phyloP scores from a whole-genome alignment of 2,797 vertebrate genomes.

The Notamacropus eugenii region DNA sequence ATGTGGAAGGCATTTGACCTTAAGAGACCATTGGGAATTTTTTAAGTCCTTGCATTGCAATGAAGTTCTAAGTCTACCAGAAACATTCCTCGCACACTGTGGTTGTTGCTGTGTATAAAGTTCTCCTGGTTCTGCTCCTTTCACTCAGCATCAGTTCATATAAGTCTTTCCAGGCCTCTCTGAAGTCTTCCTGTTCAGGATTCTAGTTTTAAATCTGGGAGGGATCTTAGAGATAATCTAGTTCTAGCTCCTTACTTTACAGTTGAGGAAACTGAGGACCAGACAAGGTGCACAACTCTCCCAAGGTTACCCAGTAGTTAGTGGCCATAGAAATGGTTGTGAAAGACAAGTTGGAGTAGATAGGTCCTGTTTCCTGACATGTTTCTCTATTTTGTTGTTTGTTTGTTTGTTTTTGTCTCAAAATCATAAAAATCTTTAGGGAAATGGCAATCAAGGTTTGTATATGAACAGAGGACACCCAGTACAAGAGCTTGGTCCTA shows the following conservation, averaged over 20 bases:
- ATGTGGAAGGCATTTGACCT: too few species aligned
- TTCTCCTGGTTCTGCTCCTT: too few species aligned
- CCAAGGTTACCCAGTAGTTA: not conserved
- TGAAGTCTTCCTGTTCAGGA: too few species aligned
- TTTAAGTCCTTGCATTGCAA: too few species aligned
- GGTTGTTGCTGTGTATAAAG: too few species aligned
- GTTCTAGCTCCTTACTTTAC: not conserved
- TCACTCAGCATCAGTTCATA: too few species aligned
- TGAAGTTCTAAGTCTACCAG: too few species aligned
- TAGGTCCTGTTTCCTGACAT: not conserved
- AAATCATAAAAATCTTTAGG: not conserved
- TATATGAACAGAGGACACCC: not conserved
- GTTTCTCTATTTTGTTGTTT: not conserved
- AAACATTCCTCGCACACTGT: too few species aligned
- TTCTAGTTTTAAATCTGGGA: not conserved
- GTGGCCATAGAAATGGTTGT: not conserved
- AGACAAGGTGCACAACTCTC: not conserved
- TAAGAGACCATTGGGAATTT: too few species aligned
- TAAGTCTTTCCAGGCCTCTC: too few species aligned
- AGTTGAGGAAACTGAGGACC: not conserved
- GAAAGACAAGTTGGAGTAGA: not conserved
- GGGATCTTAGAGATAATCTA: not conserved
- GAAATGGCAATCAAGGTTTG: not conserved
- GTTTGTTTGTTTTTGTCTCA: not conserved
- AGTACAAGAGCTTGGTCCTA: not conserved